These are phyloP conservation scores for Notodonta dromedarius DNA, from an alignment of 2,888 invertebrate genomes.

Conservation along the genomic window DNA sequence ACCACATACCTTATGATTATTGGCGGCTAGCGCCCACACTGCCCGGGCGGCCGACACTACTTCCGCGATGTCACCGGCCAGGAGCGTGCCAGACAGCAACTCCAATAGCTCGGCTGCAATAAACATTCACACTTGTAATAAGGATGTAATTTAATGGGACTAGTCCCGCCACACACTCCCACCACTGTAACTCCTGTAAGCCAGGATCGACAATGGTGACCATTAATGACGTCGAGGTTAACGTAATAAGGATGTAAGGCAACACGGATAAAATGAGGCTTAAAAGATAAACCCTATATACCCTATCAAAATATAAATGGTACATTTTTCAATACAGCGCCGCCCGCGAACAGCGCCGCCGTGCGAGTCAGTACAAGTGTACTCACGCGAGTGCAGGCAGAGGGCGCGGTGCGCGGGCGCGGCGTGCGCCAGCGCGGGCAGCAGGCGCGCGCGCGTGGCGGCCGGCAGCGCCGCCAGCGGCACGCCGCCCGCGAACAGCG, in stretches of 20 bases:
- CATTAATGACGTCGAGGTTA: no score
- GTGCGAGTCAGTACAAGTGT: no score
- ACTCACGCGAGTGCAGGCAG: constrained; percentile 65
- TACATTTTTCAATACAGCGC: constrained; percentile 15
- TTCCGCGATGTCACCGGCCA: constrained; percentile 64
- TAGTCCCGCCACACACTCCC: no score
- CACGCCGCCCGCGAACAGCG: constrained; percentile 15
- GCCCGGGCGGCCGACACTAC: constrained; percentile 79
- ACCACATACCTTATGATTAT: constrained; percentile 85
- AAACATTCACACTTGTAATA: constrained; percentile 1
- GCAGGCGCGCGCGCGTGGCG: constrained; percentile 44
- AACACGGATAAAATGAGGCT: no score
- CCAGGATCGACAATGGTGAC: no score
- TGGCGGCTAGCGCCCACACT: constrained; percentile 87
- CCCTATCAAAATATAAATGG: no score
- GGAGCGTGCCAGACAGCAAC: constrained; percentile 60
- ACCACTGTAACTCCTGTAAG: no score
- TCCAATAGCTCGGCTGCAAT: constrained; percentile 69
- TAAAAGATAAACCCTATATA: no score
- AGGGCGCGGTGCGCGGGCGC: constrained; percentile 61
- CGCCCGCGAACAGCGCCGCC: constrained; percentile 17
- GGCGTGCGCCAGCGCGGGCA: constrained; percentile 71
- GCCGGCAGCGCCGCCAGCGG: constrained; percentile 44
- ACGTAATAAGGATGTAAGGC: no score
- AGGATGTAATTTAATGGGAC: no score